Base-by-base conservation (phyloP, 2,888 invertebrate species). In the Hirtodrosophila confusa region DNA sequence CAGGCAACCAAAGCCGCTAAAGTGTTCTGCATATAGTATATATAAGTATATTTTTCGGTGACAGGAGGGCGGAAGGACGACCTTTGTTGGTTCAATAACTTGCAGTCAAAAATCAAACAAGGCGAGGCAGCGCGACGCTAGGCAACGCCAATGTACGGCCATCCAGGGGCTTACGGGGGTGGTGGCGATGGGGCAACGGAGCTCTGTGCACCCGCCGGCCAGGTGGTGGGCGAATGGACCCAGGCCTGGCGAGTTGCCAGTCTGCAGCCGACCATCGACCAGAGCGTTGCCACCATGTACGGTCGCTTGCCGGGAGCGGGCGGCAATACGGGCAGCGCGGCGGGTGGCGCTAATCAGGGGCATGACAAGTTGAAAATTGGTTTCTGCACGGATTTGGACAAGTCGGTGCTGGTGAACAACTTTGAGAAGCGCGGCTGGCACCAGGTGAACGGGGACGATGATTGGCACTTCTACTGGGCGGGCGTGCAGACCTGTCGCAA, bases 391-490 rank as follows among this genome's bases (percentile, higher is more conserved):
- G 92, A 92, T 91, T 93, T 97, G 88, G 98, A 98, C 88, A 98
- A 98, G 91, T 98, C 97, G 23, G 98, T 98, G 8, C 94, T 98
- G 60, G 94, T 97, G 50, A 96, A 95, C 79, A 98, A 97, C 92
- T 98, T 98, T 89, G 97, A 98, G 80, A 96, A 97, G 86, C 93
- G 98, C 58, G 97, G 97, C 12, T 98, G 98, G 98, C 92, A 93
- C 51, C 90, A 90, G 70, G 98, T 97, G 3, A 94, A 95, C 0
- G 95, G 97, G 0, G 97, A 98, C 75, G 98, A 97, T 88, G 97
- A 98, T 84, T 98, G 98, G 98, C 97, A 98, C 90, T 95, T 98
- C 90, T 98, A 98, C 91, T 98, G 98, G 97, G 96, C 98, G 3
- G 96, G 96, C 51, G 97, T 97, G 3, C 95, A 95, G 88, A 97